Conservation (phyloP, 2,888 invertebrate species). For the Shargacucullia verbasci region DNA sequence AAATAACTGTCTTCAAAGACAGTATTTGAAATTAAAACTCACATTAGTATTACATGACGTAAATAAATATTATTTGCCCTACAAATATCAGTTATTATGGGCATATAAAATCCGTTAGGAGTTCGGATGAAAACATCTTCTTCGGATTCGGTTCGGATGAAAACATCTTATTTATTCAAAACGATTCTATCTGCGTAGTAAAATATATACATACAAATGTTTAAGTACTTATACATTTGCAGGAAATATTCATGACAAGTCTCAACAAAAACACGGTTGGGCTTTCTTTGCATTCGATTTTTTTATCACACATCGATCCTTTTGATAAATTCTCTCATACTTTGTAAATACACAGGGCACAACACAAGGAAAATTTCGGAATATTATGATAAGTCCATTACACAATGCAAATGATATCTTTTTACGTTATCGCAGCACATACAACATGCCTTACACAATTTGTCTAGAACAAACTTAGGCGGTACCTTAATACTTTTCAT, state of each 20-base stretch:
- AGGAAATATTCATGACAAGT: slow-evolving; percentile 1
- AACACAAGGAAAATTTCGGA: slow-evolving; percentile 24
- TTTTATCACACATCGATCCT: too few species aligned
- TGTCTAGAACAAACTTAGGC: slow-evolving; percentile 65
- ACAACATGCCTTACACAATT: slow-evolving; percentile 58
- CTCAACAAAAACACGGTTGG: slow-evolving; percentile 3
- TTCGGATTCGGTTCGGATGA: too few species aligned
- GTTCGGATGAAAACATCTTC: not conserved
- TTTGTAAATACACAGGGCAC: slow-evolving; percentile 8
- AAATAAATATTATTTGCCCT: too few species aligned
- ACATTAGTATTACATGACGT: too few species aligned
- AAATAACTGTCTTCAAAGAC: too few species aligned
- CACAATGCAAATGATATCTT: slow-evolving; percentile 61
- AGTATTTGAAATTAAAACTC: too few species aligned
- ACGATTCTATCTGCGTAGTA: not conserved
- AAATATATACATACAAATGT: not conserved
- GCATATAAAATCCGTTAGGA: not conserved
- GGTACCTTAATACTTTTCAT: slow-evolving; percentile 55
- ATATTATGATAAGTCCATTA: slow-evolving; percentile 53
- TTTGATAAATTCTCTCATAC: not conserved
- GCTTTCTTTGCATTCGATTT: not conserved
- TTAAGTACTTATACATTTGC: slow-evolving; percentile 1
- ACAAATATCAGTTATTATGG: not conserved
- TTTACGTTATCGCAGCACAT: slow-evolving; percentile 56
- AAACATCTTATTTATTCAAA: not conserved